Base-by-base conservation (phyloP, 2,888 invertebrate species). In the Therioaphis trifolii region DNA sequence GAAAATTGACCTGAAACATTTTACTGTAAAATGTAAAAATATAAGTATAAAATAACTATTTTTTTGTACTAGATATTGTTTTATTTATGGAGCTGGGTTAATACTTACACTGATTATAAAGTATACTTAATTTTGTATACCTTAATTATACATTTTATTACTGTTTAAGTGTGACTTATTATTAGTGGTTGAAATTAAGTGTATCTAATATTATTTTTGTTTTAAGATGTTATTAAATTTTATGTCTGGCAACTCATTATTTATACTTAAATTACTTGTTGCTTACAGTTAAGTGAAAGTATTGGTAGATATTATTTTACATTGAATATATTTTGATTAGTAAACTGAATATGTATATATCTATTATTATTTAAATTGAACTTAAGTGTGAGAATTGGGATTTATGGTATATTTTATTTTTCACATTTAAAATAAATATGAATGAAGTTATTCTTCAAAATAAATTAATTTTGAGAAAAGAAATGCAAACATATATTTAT, bases 51-150 rank as follows among this genome's bases (percentile, higher is more conserved):
- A n/a, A 49, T 61, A 49, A 43, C 46, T 76, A 46, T 49, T 63
- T 46, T 49, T 46, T 63, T 77, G 3, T 63, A 72, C n/a, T n/a
- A 15, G 52, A 55, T 14, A 35, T 2, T 52, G 7, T 46, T 69
- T 71, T 43, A 80, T 29, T 43, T 43, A 29, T 46, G 80, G 80
- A 72, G 58, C 61, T 80, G 80, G 80, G 71, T 80, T 46, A 35
- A 61, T 80, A 72, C 27, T 72, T 69, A 79, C 55, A 55, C 9
- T 58, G 40, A 79, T 52, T 27, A 68, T 40, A 5, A 40, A 40
- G 18, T 69, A 55, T 43, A 55, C 69, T 69, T 68, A 55, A 69
- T 69, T 43, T 43, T 79, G 40, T 79, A 55, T 52, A 40, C 52
- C 14, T 46, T 77, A 43, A 40, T 46, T 15, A 49, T 76, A 43